Base-by-base conservation (phyloP, 2,113 vertebrate species). In the Leptobrachium ailaonicum region DNA sequence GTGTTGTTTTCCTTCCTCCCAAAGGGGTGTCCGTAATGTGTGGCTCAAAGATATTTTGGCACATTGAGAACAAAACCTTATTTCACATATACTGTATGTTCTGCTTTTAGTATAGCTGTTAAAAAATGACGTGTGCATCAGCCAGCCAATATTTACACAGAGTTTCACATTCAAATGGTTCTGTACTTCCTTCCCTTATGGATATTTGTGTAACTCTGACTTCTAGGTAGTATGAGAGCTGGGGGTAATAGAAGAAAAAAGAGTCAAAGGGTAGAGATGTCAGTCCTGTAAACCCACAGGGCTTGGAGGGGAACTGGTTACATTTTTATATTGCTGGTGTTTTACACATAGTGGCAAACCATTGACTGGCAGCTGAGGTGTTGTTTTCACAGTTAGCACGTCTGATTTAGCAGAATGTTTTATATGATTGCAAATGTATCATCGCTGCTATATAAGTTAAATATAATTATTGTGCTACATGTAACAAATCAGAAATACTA, bases 41-140 rank as follows among this genome's bases (percentile, higher is more conserved):
- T 77, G 64, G 75, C 75, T 69, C 75, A 69, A 60, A 8, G 58
- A 14, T 58, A 13, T 62, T 77, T 78, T 71, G 76, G 67, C 76
- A 78, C 76, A 71, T 47, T 78, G 8, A 41, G 40, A 71, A 50
- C 53, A 54, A 54, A 50, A 66, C 75, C 58, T 77, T 58, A 43
- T 50, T 8, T 50, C 47, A 50, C 47, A 50, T 5, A 50, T 50
- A 50, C 4, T 50, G 20, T 32, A 32, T 50, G 47, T 8, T 50
- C 47, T 50, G 8, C 4, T 50, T 50, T 50, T 5, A 50, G 20
- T 32, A 50, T 50, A 50, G 47, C 8, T 50, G 8, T 50, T 4
- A 50, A 50, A 5, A 50, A 50, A 50, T 50, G 8, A 5, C 8
- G 4, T 50, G 47, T 50, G 47, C 8, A 4, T 50, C 47, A 50